These are phyloP conservation scores for Nomada goodeniana DNA, from an alignment of 2,888 invertebrate species.

Conservation along the genomic window DNA sequence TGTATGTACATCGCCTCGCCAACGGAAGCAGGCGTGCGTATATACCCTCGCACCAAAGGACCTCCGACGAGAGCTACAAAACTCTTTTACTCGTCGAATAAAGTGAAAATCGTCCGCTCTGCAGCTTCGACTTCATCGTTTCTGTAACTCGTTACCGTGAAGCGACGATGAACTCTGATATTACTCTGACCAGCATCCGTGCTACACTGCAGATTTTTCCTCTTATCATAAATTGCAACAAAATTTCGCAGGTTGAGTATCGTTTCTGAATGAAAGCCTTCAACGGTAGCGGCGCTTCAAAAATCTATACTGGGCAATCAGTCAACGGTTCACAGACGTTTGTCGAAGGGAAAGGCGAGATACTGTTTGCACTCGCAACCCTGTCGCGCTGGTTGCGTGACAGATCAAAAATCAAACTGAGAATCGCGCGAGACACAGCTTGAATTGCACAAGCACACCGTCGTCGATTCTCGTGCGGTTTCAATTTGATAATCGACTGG, in stretches of 20 bases:
- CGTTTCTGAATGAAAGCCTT: no score
- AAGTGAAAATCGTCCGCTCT: neutral
- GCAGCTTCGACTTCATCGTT: neutral
- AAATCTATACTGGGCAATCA: no score
- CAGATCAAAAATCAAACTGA: neutral
- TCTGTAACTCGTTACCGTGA: neutral
- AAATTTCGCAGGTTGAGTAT: neutral
- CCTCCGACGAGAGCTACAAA: neutral
- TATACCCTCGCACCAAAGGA: neutral
- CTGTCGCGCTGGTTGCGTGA: neutral
- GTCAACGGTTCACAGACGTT: no score
- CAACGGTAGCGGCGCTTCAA: no score
- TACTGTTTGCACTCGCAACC: slow-evolving; percentile 10
- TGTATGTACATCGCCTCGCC: neutral
- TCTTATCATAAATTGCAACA: neutral
- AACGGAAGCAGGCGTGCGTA: neutral
- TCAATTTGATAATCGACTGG: neutral
- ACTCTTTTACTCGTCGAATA: slow-evolving; percentile 7
- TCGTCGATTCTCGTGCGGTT: neutral
- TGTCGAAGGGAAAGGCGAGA: neutral
- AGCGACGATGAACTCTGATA: neutral
- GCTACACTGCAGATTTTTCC: neutral
- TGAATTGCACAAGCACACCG: no score
- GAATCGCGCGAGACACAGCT: neutral
- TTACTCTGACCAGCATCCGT: neutral